Conservation (phyloP, 37 sponge, comb jelly and placozoan species). For the Spongilla lacustris region DNA sequence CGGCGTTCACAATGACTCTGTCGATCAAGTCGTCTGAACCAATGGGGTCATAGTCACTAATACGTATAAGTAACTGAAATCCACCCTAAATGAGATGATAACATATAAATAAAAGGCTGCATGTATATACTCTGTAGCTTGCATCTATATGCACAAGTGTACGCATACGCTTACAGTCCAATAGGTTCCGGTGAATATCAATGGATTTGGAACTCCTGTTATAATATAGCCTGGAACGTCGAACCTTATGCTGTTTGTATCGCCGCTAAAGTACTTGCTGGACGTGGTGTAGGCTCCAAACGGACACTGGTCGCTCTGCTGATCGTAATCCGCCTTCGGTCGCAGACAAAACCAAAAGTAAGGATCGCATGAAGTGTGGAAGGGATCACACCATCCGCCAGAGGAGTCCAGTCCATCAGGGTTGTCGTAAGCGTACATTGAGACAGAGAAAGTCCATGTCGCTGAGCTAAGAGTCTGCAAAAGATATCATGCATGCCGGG, state of each 20-base stretch:
- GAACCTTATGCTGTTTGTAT: neutral
- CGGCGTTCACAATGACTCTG: neutral
- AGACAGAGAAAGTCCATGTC: no score
- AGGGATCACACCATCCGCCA: neutral
- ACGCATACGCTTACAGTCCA: constrained; percentile 65
- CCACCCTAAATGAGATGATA: neutral
- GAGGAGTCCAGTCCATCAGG: no score
- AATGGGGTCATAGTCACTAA: constrained; percentile 24
- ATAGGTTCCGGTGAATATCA: constrained; percentile 13
- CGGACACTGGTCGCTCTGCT: constrained; percentile 18
- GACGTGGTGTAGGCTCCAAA: neutral
- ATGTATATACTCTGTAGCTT: no score
- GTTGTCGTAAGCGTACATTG: no score
- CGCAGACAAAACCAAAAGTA: constrained; percentile 47
- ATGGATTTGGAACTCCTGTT: constrained; percentile 13
- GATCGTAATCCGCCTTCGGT: neutral
- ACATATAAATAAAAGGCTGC: neutral
- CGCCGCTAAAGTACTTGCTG: neutral
- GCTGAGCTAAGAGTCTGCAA: no score
- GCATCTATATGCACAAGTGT: no score
- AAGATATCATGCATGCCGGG: no score
- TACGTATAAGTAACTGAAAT: constrained; percentile 38
- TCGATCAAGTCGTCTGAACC: constrained; percentile 53
- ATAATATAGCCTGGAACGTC: neutral
- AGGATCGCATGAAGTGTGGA: constrained; percentile 27